Percentiles rank a stretch among this genome's conserved stretches.
Evolutionary conservation across 35 echinoderm and acorn worm species (phyloP).

Genomic region (Eucidaris tribuloides): DNA sequence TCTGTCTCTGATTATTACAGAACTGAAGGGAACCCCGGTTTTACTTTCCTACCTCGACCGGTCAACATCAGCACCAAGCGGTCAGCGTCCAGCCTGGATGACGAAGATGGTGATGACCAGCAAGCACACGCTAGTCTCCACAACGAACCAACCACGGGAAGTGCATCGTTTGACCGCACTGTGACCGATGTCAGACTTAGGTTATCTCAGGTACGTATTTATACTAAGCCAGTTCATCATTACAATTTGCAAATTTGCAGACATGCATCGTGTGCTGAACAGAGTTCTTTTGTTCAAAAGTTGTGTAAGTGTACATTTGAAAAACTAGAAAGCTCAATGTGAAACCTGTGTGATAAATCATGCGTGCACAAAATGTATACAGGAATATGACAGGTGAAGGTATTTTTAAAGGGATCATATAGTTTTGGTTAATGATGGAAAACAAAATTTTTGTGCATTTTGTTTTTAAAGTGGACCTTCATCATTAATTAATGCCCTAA

Average conservation of each 20-base stretch:
- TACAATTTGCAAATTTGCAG: not conserved
- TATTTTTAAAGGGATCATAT: too few species aligned
- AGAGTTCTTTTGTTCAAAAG: not conserved
- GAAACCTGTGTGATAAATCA: not conserved
- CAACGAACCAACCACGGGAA: not conserved
- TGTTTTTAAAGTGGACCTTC: too few species aligned
- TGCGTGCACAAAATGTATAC: not conserved
- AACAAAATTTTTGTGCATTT: too few species aligned
- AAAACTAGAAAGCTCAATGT: not conserved
- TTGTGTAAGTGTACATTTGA: not conserved
- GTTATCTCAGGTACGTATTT: not conserved
- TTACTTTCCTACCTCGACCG: not conserved
- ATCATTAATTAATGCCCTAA: too few species aligned
- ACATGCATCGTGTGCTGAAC: not conserved
- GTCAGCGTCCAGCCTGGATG: slow-evolving; percentile 10
- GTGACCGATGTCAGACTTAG: not conserved
- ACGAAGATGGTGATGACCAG: not conserved
- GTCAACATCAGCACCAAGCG: not conserved
- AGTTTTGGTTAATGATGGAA: too few species aligned
- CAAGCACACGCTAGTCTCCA: not conserved
- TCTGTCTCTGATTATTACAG: not conserved
- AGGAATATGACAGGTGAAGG: too few species aligned
- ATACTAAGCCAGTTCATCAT: not conserved
- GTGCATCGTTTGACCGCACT: slow-evolving; percentile 30
- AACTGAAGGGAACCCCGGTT: not conserved